Percentiles rank a stretch among this genome's conserved stretches.
Conservation (phyloP, 2,113 vertebrate genomes). For the Leptobrachium ailaonicum region DNA sequence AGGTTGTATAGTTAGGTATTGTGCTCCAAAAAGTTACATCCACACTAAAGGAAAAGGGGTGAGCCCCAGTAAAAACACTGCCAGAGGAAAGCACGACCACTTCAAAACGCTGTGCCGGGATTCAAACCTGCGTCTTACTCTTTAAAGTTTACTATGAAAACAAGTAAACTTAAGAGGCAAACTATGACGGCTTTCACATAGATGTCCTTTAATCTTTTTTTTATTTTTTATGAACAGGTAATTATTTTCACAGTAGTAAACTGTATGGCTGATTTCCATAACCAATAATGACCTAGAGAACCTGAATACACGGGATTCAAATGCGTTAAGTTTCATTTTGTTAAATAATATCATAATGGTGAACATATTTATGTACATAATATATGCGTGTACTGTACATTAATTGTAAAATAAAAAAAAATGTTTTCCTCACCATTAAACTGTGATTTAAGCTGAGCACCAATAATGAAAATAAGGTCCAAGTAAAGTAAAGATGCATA, state of each 20-base stretch:
- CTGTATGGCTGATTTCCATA: constrained; percentile 40
- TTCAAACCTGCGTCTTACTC: constrained; percentile 44
- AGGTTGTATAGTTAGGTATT: constrained; percentile 45
- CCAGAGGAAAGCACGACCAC: constrained; percentile 46
- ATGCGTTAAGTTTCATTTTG: too few species aligned
- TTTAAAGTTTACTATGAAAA: constrained; percentile 50
- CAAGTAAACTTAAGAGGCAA: constrained; percentile 35
- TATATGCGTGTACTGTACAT: too few species aligned
- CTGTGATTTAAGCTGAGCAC: too few species aligned
- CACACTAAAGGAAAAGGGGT: constrained; percentile 48
- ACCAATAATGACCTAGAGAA: neutral
- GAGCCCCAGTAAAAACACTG: constrained; percentile 49
- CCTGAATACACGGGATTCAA: too few species aligned
- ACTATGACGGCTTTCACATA: constrained; percentile 48
- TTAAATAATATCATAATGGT: too few species aligned
- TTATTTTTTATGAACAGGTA: constrained; percentile 28
- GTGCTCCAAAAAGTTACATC: constrained; percentile 47
- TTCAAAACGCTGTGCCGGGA: constrained; percentile 40
- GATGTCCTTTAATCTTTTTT: constrained; percentile 51
- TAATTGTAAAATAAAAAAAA: too few species aligned
- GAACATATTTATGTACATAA: too few species aligned
- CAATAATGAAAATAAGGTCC: too few species aligned
- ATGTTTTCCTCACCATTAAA: too few species aligned
- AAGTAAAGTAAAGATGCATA: too few species aligned
- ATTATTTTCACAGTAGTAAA: constrained; percentile 52